These are phyloP conservation scores for Bombus confusus DNA, from an alignment of 1,140 invertebrate genomes.

Conservation along the genomic window DNA sequence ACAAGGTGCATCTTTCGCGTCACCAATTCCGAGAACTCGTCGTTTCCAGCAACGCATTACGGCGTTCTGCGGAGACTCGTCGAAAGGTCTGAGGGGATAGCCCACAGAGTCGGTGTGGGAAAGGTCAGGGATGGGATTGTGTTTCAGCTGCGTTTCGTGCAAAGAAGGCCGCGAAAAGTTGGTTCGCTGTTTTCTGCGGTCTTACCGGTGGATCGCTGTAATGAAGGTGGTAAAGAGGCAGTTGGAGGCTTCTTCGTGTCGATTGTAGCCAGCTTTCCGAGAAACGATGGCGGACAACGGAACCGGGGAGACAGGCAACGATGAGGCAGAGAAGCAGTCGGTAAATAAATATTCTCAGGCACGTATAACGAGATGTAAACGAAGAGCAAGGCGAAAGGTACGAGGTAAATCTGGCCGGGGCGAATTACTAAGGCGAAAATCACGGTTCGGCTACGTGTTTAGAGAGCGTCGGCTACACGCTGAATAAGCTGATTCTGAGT, in stretches of 20 bases:
- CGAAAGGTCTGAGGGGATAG: not conserved
- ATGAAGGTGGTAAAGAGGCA: conserved; percentile 50
- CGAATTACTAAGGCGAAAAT: conserved; percentile 61
- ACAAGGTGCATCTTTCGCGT: not conserved
- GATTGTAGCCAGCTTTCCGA: conserved; percentile 57
- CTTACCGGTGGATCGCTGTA: conserved; percentile 50
- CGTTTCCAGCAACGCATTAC: not conserved
- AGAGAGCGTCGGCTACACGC: conserved; percentile 34
- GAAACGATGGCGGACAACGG: conserved; percentile 46
- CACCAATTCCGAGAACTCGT: not conserved
- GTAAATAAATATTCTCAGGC: conserved; percentile 66
- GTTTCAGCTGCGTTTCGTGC: conserved; percentile 25
- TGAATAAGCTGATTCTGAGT: conserved; percentile 19
- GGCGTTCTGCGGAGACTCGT: not conserved
- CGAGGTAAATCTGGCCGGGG: conserved; percentile 59
- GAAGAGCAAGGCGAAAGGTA: conserved; percentile 68
- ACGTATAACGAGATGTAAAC: conserved; percentile 77
- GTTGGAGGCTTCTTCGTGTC: conserved; percentile 42
- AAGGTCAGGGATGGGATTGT: conserved; percentile 22
- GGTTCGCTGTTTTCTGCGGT: conserved; percentile 50
- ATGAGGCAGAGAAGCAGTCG: conserved; percentile 17
- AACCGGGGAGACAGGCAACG: conserved; percentile 8
- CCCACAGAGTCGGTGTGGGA: conserved; percentile 8
- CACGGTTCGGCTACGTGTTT: conserved; percentile 40
- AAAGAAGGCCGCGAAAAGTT: conserved; percentile 41